Conservation (phyloP, 2,113 vertebrate species). For the Chitala chitala region DNA sequence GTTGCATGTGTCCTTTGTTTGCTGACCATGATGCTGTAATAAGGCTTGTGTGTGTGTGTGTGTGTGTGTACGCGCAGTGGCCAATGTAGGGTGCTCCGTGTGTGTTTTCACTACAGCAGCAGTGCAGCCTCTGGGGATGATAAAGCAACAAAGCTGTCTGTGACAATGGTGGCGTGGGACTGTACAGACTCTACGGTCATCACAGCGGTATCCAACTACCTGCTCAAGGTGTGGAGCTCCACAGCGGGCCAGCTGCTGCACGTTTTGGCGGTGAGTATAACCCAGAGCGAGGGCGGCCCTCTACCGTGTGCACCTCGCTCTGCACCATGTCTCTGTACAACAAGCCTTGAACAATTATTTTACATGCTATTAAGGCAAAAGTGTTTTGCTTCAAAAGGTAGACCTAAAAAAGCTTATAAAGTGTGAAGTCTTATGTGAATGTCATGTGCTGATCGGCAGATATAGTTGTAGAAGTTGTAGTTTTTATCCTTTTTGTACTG, state of each 20-base stretch:
- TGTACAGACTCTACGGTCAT: slow-evolving; percentile 80
- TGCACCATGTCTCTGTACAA: too few relatives aligned
- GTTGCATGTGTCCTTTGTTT: too few relatives aligned
- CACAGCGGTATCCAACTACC: slow-evolving; percentile 92
- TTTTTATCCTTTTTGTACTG: too few relatives aligned
- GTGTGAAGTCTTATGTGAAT: too few relatives aligned
- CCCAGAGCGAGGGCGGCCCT: background rate
- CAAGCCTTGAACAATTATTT: too few relatives aligned
- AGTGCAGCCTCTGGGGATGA: slow-evolving; percentile 70
- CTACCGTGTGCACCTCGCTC: too few relatives aligned
- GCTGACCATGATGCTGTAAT: too few relatives aligned
- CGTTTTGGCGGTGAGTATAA: slow-evolving; percentile 77
- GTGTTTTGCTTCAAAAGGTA: too few relatives aligned
- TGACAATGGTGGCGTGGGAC: slow-evolving; percentile 98
- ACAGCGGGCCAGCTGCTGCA: slow-evolving; percentile 85
- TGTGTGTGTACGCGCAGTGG: background rate
- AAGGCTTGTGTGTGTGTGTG: slow-evolving; percentile 5
- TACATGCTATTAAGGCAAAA: too few relatives aligned
- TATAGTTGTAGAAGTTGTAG: too few relatives aligned
- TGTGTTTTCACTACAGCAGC: slow-evolving; percentile 58
- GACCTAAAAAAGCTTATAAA: too few relatives aligned
- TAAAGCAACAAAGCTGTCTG: slow-evolving; percentile 87
- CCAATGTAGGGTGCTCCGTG: background rate
- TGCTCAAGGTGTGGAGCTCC: slow-evolving; percentile 93
- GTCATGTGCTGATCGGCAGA: too few relatives aligned